Base-by-base conservation (phyloP, 2,888 invertebrate genomes). In the Drosophila helvetica region DNA sequence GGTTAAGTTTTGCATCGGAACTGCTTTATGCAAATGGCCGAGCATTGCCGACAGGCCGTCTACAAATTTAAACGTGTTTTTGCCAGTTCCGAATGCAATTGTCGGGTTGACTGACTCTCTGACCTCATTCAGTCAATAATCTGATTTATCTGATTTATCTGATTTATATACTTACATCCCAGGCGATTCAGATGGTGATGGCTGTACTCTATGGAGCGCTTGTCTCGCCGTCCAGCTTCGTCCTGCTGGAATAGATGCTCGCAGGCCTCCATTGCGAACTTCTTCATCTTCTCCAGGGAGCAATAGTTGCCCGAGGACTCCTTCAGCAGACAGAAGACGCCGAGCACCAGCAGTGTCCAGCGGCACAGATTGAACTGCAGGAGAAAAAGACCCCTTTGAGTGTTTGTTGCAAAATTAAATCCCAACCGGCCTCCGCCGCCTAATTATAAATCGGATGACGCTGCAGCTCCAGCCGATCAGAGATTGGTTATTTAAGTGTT, bases 241-340 rank as follows among this genome's bases (percentile, higher is more conserved):
- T 90, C 89, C 64, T 77, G 77, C 53, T 77, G 75, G 46, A 90
- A 92, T 1, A 91, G 66, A 51, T 89, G 89, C 64, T 92, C 91
- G 48, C 91, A 91, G 0, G 91, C 91, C 64, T 92, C 90, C 77
- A 89, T 86, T 0, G 91, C 91, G 22, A 77, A 83, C 43, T 75
- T 79, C 51, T 88, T 92, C 91, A 91, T 91, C 27, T 80, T 83
- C 48, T 91, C 91, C 77, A 91, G 65, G 7, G 92, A 91, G 60
- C 91, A 91, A 38, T 67, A 83, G 55, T 48, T 67, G 43, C 48
- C 68, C 25, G 56, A 67, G 12, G 82, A 69, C 38, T 70, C 69
- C 27, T 27, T 51, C 45, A 79, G 33, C 56, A 78, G 56, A 15
- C 73, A 84, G 30, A 66, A 66, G 33, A 78, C 56, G 56, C 76